Evolutionary conservation across 2,797 vertebrate species (phyloP).

Genomic region (Hemibagrus guttatus): DNA sequence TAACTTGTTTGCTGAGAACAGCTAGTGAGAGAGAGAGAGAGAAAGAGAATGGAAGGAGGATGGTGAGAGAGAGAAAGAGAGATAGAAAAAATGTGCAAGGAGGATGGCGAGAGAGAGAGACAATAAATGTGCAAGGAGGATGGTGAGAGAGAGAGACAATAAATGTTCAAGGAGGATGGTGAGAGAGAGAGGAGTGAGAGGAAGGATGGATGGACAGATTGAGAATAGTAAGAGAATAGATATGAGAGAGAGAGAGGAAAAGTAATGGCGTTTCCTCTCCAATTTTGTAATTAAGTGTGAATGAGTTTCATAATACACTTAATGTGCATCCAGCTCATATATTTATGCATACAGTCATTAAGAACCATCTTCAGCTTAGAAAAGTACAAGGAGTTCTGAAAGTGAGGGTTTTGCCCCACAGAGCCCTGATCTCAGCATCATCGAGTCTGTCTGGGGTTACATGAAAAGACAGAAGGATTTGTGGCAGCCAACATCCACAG

Average conservation of each 20-base stretch:
- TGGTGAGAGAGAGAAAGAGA: constrained; percentile 5
- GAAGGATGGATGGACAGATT: not conserved
- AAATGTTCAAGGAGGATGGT: not conserved
- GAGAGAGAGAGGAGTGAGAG: not conserved
- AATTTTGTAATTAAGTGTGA: not conserved
- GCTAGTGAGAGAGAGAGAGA: not conserved
- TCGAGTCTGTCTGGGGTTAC: too few relatives aligned
- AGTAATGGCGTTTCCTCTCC: too few relatives aligned
- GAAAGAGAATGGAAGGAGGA: not conserved
- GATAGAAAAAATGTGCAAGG: not conserved
- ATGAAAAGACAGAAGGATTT: too few relatives aligned
- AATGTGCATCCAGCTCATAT: too few relatives aligned
- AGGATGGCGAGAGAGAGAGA: not conserved
- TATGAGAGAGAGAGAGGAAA: not conserved
- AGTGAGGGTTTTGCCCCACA: too few relatives aligned
- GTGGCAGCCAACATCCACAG: too few relatives aligned
- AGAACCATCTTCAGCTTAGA: too few relatives aligned
- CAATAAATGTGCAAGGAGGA: too few relatives aligned
- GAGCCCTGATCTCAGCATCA: too few relatives aligned
- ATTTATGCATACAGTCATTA: too few relatives aligned
- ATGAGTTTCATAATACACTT: not conserved
- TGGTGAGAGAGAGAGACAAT: not conserved
- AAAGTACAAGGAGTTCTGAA: too few relatives aligned
- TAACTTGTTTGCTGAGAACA: not conserved
- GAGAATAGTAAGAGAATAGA: not conserved